Percentiles rank a stretch among this genome's conserved stretches.
Conservation (phyloP, 1,140 invertebrate species). For the honey bee (Apis mellifera) region DNA sequence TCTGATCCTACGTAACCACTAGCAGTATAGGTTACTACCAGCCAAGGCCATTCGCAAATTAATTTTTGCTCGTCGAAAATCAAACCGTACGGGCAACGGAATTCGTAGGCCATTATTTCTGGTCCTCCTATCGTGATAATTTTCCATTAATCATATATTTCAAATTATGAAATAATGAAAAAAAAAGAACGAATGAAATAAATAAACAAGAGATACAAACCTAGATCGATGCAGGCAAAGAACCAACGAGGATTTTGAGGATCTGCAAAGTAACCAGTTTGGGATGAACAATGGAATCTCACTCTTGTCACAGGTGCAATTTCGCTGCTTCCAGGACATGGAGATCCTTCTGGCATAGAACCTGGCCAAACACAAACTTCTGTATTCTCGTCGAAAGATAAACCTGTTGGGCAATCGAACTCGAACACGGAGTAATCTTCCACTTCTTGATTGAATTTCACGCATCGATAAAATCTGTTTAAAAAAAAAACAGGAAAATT, state of each 20-base stretch:
- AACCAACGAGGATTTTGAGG: conserved; percentile 93
- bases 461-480: conserved; percentile 89
- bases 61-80: conserved; percentile 88
- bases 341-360: conserved; percentile 85
- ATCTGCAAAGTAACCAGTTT: conserved; percentile 88
- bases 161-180: neutral
- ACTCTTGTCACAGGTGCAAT: conserved; percentile 86
- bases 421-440: conserved; percentile 91
- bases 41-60: conserved; percentile 92
- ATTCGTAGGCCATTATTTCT: conserved; percentile 88
- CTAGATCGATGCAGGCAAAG: conserved; percentile 91
- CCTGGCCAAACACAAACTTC: conserved; percentile 93
- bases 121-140: conserved; percentile 64
- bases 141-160: neutral
- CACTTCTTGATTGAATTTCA: conserved; percentile 89
- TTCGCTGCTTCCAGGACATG: conserved; percentile 88
- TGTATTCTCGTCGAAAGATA: conserved; percentile 89
- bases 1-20: conserved; percentile 65
- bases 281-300: conserved; percentile 85
- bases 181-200: neutral
- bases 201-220: conserved; percentile 80
- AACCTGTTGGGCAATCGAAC: conserved; percentile 91
- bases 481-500: neutral
- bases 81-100: conserved; percentile 91
- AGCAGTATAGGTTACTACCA: conserved; percentile 86